phyloP scores from a whole-genome alignment of 2,797 vertebrate genomes.

The Zenarchopterus dispar region DNA sequence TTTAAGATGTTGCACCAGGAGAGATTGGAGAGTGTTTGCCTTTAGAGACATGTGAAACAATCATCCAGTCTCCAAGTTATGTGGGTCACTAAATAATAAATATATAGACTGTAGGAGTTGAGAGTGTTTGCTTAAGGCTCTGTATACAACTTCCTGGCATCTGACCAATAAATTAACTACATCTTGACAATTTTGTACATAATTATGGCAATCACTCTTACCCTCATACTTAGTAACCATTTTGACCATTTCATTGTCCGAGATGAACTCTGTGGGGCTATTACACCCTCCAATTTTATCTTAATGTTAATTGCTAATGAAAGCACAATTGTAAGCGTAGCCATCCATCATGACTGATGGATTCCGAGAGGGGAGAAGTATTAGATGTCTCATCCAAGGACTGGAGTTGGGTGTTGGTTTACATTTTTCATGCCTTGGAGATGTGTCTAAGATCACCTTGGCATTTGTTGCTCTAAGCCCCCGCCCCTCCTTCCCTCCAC shows the following conservation, averaged over 20 bases:
- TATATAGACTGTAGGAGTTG: slow-evolving; percentile 38
- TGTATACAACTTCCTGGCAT: slow-evolving; percentile 42
- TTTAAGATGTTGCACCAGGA: slow-evolving; percentile 38
- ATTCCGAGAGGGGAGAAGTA: slow-evolving; percentile 49
- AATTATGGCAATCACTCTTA: slow-evolving; percentile 46
- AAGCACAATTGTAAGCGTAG: slow-evolving; percentile 33
- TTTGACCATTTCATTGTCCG: slow-evolving; percentile 19
- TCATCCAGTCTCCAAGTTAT: slow-evolving; percentile 44
- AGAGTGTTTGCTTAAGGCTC: slow-evolving; percentile 36
- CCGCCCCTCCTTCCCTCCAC: background rate
- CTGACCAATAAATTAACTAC: slow-evolving; percentile 38
- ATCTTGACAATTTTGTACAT: slow-evolving; percentile 28
- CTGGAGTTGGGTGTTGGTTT: slow-evolving; percentile 58
- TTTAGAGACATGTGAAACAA: slow-evolving; percentile 1
- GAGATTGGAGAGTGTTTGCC: slow-evolving; percentile 16
- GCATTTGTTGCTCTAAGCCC: slow-evolving; percentile 53
- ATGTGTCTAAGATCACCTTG: slow-evolving; percentile 69
- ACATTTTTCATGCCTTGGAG: slow-evolving; percentile 56
- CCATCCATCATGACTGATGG: slow-evolving; percentile 65
- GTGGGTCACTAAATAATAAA: slow-evolving; percentile 44
- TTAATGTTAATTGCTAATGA: slow-evolving; percentile 55
- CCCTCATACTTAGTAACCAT: slow-evolving; percentile 24
- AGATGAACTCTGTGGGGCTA: slow-evolving; percentile 36
- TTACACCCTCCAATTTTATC: slow-evolving; percentile 42
- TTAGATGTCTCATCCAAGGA: slow-evolving; percentile 51